phyloP scores from a whole-genome alignment of 2,797 vertebrate genomes.

The Cygnus olor region DNA sequence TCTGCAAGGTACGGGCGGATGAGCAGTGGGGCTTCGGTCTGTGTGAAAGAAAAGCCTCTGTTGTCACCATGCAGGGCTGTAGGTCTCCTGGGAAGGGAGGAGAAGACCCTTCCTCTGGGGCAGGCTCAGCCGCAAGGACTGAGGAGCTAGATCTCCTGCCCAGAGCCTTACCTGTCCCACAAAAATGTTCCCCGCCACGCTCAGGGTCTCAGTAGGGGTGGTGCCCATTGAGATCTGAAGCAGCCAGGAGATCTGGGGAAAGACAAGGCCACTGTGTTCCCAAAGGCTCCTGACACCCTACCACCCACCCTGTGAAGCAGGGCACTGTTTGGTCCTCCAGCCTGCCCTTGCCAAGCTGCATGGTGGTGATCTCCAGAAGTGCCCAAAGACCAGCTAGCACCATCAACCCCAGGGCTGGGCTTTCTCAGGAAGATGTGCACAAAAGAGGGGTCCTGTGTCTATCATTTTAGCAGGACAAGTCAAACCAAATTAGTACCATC shows the following conservation, averaged over 20 bases:
- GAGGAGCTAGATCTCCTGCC: background rate
- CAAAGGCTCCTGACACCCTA: background rate
- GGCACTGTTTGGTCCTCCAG: background rate
- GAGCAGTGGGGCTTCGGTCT: constrained; percentile 94
- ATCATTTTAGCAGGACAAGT: background rate
- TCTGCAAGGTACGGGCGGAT: constrained; percentile 90
- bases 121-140: background rate
- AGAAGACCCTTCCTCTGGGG: background rate
- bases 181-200: constrained; percentile 96
- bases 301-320: background rate
- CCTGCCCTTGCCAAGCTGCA: background rate
- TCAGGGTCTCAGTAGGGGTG: constrained; percentile 91
- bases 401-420: background rate
- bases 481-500: background rate
- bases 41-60: background rate
- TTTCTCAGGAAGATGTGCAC: background rate
- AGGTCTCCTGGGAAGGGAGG: background rate
- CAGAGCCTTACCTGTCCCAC: constrained; percentile 89
- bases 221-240: constrained; percentile 95
- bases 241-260: constrained; percentile 90
- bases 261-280: background rate
- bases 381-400: background rate
- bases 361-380: background rate
- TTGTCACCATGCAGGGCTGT: background rate
- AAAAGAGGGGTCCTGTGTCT: background rate